Evolutionary conservation across 2,113 vertebrate genomes (phyloP).

Genomic region (Tinamus guttatus): DNA sequence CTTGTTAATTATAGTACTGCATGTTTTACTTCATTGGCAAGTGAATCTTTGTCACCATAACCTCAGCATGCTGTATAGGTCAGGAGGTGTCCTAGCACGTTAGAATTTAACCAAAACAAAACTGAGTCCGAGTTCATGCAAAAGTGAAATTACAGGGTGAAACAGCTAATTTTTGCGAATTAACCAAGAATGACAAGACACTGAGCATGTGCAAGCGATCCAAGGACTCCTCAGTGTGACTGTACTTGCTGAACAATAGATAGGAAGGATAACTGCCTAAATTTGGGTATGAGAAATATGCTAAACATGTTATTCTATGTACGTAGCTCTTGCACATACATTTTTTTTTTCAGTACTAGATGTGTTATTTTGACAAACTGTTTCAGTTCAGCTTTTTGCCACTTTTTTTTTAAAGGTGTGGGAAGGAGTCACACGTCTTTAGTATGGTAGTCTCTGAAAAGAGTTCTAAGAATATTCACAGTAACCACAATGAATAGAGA

Average conservation of each 20-base stretch:
- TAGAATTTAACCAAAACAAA: neutral
- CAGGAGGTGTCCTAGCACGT: neutral
- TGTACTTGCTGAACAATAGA: neutral
- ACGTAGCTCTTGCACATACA: neutral
- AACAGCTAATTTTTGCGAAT: neutral
- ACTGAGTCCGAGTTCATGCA: neutral
- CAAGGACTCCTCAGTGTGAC: neutral
- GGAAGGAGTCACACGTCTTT: neutral
- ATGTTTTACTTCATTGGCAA: neutral
- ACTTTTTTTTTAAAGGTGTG: neutral
- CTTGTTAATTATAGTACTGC: neutral
- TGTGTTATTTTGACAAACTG: slow-evolving; percentile 3
- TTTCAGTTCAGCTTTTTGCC: slow-evolving; percentile 6
- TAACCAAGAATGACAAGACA: neutral
- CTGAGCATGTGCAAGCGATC: neutral
- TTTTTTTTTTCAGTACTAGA: slow-evolving; percentile 15
- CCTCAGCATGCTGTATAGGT: neutral
- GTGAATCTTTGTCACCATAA: neutral
- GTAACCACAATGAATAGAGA: neutral
- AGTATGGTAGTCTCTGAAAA: slow-evolving; percentile 31
- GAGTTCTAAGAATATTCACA: slow-evolving; percentile 20
- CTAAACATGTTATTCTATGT: slow-evolving; percentile 8
- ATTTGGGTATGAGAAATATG: neutral
- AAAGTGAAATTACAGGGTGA: neutral
- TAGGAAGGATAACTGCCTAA: slow-evolving; percentile 31